Base-by-base conservation (phyloP, 2,888 invertebrate species). In the Lycophotia porphyrea region DNA sequence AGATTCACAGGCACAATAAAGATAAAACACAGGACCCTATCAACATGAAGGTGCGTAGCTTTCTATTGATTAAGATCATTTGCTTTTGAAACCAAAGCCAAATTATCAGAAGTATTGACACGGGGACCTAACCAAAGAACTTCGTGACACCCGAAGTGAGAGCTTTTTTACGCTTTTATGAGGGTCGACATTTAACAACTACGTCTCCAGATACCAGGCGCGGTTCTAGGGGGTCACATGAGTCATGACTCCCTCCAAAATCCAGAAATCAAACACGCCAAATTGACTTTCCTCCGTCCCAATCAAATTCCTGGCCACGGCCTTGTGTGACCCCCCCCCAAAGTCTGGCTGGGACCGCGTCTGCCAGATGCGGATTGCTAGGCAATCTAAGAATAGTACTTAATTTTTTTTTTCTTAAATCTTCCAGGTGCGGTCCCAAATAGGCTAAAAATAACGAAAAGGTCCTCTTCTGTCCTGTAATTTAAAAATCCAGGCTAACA, bases 31-130 rank as follows among this genome's bases (percentile, higher is more conserved):
- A 60, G 0, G 47, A 88, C 13, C 87, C 86, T 21, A 93, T 95
- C 27, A 95, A 95, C 81, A 89, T 95, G 64, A 90, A 91, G 94
- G 97, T 94, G 15, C 0, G n/a, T 65, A 24, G 7, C 18, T 21
- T 31, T 58, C 9, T 18, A 15, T 47, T 39, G 0, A 31, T 31
- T 31, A 18, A 11, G 11, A 58, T 39, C 11, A 31, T 18, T 70
- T n/a, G 8, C 4, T 42, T 24, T 31, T 15, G 13, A n/a, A 69
- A 18, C 11, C 0, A 31, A 69, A 18, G 4, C 1, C 18, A 11
- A 58, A 58, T 61, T 27, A 36, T 36, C 27, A 11, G 24, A 52
- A n/a, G 49, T 0, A 24, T 49, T 49, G 24, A 49, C 24, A 9
- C 11, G 24, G 24, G 9, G 24, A 24, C 49, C 49, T 49, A 49